Conservation (phyloP, 23 tunicate genomes). For the Trididemnum nubilum region DNA sequence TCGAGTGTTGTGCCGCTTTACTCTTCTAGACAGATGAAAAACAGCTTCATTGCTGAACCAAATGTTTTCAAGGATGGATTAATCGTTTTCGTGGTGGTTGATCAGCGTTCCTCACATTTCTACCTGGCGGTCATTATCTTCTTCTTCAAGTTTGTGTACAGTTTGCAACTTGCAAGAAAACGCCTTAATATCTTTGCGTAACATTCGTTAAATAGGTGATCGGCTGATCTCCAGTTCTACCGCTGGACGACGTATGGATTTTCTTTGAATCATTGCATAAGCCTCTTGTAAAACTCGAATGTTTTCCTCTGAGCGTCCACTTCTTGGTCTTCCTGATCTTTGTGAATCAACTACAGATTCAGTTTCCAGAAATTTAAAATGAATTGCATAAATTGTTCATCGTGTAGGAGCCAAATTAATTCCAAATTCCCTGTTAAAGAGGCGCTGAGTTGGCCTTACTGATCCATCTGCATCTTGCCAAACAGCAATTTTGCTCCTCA, state of each 20-base stretch:
- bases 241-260: conserved; percentile 30
- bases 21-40: too few species aligned
- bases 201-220: too few species aligned
- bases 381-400: conserved; percentile 27
- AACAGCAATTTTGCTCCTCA: too few species aligned
- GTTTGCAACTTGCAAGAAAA: conserved; percentile 29
- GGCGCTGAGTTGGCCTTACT: conserved; percentile 25
- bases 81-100: conserved; percentile 16
- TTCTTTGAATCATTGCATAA: conserved; percentile 28
- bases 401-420: too few species aligned
- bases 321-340: conserved; percentile 20
- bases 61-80: conserved; percentile 33
- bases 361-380: conserved; percentile 10
- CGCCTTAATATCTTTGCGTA: too few species aligned
- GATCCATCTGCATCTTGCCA: conserved; percentile 9
- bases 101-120: conserved; percentile 29
- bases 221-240: conserved; percentile 37
- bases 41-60: too few species aligned
- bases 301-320: conserved; percentile 23
- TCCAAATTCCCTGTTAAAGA: conserved; percentile 9
- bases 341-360: conserved; percentile 16
- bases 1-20: conserved; percentile 24
- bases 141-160: conserved; percentile 38
- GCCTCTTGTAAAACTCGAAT: conserved; percentile 25
- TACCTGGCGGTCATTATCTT: conserved; percentile 30